A percentile compares a stretch with the other conserved stretches of the same genome.
These are phyloP conservation scores for Gulo gulo DNA, from an alignment of 2,113 vertebrate genomes.

Conservation along the genomic window DNA sequence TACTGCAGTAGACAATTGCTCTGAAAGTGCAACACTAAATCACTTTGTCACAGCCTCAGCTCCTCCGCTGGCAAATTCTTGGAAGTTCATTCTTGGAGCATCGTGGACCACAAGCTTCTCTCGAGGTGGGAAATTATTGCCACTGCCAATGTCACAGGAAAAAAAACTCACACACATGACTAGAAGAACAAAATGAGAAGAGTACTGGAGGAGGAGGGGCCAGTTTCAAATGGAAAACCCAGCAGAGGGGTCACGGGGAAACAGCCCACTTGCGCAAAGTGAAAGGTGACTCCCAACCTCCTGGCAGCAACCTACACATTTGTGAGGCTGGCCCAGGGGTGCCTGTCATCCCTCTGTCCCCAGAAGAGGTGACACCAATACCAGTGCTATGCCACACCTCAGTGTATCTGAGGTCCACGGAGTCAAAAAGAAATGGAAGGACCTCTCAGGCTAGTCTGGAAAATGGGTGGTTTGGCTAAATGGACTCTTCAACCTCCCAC, in stretches of 20 bases:
- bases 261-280: neutral
- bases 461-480: neutral
- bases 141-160: constrained; percentile 17
- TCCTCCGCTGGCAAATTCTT: neutral
- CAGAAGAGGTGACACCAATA: neutral
- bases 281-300: neutral
- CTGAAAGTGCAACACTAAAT: constrained; percentile 60
- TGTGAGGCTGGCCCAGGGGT: neutral
- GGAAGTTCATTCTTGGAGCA: constrained; percentile 43
- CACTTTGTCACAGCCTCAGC: neutral
- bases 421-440: neutral
- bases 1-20: constrained; percentile 61
- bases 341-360: neutral
- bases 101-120: neutral
- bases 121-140: neutral
- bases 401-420: neutral
- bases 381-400: neutral
- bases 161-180: neutral
- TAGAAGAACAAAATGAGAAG: neutral
- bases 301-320: neutral
- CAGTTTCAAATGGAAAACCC: neutral
- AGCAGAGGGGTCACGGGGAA: neutral
- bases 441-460: neutral
- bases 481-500: neutral
- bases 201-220: neutral